Conservation (phyloP, 2,888 invertebrate species). For the Plebejus melissa region DNA sequence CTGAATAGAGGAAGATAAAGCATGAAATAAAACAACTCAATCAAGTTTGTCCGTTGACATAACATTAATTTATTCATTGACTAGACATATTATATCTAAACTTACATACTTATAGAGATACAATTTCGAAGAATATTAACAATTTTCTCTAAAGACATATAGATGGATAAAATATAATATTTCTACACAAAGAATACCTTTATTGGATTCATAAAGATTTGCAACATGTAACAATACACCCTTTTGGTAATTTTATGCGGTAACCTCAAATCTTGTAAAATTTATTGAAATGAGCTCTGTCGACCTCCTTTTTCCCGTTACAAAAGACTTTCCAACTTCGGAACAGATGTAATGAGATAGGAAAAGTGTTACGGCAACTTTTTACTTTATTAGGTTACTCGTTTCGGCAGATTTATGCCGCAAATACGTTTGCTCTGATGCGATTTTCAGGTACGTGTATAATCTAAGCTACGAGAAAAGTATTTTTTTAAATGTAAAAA, state of each 20-base stretch:
- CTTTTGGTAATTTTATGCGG: conserved; percentile 18
- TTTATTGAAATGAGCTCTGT: conserved; percentile 18
- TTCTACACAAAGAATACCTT: background rate
- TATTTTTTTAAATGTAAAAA: too few species aligned
- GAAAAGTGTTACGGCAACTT: conserved; percentile 10
- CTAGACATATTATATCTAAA: conserved; percentile 34
- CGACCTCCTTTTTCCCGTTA: background rate
- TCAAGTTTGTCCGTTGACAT: conserved; percentile 30
- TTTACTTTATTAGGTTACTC: conserved; percentile 5
- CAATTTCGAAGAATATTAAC: conserved; percentile 21
- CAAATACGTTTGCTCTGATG: background rate
- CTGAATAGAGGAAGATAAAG: too few species aligned
- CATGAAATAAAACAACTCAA: conserved; percentile 30
- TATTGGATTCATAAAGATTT: background rate
- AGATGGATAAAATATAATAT: background rate
- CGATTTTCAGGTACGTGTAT: background rate
- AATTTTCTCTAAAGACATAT: background rate
- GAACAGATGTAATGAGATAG: background rate
- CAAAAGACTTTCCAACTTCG: background rate
- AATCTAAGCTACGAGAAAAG: too few species aligned
- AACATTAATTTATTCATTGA: conserved; percentile 39
- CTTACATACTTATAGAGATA: conserved; percentile 29
- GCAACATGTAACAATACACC: conserved; percentile 3
- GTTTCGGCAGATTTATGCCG: background rate
- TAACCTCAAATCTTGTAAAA: conserved; percentile 20